These are phyloP conservation scores for Drosophila antonietae DNA, from an alignment of 2,888 invertebrate genomes.

Conservation along the genomic window DNA sequence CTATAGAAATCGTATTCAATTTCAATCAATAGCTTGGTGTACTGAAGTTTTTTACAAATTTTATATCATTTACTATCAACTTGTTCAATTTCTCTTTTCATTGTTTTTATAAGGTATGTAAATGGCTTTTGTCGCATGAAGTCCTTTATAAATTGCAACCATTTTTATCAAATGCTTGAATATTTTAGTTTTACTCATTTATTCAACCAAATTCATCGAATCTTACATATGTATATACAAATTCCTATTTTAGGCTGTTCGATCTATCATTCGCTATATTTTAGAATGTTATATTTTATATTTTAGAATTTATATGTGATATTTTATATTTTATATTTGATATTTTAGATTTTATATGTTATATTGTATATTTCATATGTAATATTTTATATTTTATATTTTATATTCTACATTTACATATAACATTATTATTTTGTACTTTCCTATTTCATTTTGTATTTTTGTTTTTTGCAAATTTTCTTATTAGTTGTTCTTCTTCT, in stretches of 20 bases:
- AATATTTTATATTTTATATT: neutral
- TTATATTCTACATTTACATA: neutral
- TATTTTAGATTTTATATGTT: neutral
- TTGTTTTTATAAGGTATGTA: neutral
- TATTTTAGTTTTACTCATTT: neutral
- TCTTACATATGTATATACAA: neutral
- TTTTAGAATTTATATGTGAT: neutral
- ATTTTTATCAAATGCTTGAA: neutral
- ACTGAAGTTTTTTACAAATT: neutral
- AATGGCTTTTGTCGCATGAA: neutral
- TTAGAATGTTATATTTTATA: too few species aligned
- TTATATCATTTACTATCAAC: constrained; percentile 1
- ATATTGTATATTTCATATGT: neutral
- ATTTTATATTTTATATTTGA: neutral
- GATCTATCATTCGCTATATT: too few species aligned
- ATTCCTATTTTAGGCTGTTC: neutral
- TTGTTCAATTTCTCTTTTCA: neutral
- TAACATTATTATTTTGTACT: neutral
- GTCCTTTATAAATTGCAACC: neutral
- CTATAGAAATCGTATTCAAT: neutral
- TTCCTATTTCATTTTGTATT: neutral
- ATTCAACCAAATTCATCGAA: neutral
- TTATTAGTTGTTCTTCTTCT: neutral
- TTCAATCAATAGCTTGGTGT: constrained; percentile 1
- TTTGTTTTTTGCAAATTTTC: neutral